Evolutionary conservation across 1,140 invertebrate genomes (phyloP), one percentile per base, ranked within the genome.

Genomic region (Coenobita brevimanus): DNA sequence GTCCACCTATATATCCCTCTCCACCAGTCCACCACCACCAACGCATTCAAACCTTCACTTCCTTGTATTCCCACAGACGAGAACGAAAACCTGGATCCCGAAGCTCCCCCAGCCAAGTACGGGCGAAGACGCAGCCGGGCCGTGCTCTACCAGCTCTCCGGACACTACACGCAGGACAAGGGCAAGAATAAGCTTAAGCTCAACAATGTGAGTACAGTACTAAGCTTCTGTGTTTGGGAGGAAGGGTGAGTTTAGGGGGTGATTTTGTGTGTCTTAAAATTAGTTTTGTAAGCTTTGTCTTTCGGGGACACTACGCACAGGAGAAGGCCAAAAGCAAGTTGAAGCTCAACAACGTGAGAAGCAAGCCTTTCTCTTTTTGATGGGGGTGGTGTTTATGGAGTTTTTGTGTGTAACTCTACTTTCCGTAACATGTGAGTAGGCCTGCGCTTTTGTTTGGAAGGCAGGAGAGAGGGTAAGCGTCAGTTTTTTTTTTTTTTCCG

Each of bases 81-180:
- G 76, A 97, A 97, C 93, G 96, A 95, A 89, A 93, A 93, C 89
- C 95, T 97, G 93, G 96, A 96, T 92, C 95, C 96, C 38, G 96
- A 97, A 93, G 96, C 96, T 90, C 96, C 96, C 80, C 91, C 92
- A 85, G 96, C 96, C 91, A 97, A 97, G 93, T 98, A 98, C 93
- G 97, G 96, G 84, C 94, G 98, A 90, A 94, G 98, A 91, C 95
- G 97, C 91, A 98, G 97, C 92, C 94, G 98, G 91, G 98, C 98
- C 50, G 97, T 99, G 71, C 95, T 99, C 73, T 99, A 99, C 93
- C 97, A 99, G 94, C 95, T 99, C 89, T 98, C 97, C 84, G 98
- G 98, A 76, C 97, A 98, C 93, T 98, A 98, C 93, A 92, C 91
- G 85, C 97, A 97, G 92, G 97, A 97, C 91, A 96, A 97, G 92